phyloP scores from a whole-genome alignment of 2,797 vertebrate species.

The Diplodus puntazzo region DNA sequence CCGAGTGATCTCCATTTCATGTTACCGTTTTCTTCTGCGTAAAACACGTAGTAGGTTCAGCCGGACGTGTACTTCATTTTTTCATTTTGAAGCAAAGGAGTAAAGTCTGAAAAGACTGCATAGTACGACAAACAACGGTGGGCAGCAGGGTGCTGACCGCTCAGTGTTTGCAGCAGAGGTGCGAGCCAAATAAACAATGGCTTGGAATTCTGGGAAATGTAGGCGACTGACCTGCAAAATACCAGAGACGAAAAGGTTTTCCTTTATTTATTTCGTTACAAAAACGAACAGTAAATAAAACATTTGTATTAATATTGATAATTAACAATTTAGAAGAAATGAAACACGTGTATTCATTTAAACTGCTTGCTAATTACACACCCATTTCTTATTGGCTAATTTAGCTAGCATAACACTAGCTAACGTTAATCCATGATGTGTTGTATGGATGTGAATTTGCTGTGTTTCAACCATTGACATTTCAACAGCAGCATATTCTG shows the following conservation, averaged over 20 bases:
- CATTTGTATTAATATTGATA: background rate
- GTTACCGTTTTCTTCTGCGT: conserved; percentile 39
- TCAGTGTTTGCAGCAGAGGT: background rate
- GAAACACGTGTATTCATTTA: too few species aligned
- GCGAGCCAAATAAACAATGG: conserved; percentile 26
- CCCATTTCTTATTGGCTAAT: background rate
- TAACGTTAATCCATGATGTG: background rate
- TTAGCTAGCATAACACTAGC: background rate
- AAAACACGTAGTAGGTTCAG: conserved; percentile 14
- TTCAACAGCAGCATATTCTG: background rate
- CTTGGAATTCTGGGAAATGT: conserved; percentile 74
- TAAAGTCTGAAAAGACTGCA: conserved; percentile 15
- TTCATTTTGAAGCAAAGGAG: conserved; percentile 28
- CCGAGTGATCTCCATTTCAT: conserved; percentile 83
- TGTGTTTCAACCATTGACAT: background rate
- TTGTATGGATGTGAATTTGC: background rate
- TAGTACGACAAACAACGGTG: background rate
- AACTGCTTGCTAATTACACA: too few species aligned
- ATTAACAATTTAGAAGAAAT: background rate
- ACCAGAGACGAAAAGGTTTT: background rate
- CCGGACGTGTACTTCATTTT: conserved; percentile 15
- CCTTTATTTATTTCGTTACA: background rate
- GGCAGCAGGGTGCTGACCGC: too few species aligned
- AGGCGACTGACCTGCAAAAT: conserved; percentile 28
- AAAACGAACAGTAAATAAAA: background rate